Base-by-base conservation (phyloP, 2,797 vertebrate species). In the Threskiornis aethiopicus region DNA sequence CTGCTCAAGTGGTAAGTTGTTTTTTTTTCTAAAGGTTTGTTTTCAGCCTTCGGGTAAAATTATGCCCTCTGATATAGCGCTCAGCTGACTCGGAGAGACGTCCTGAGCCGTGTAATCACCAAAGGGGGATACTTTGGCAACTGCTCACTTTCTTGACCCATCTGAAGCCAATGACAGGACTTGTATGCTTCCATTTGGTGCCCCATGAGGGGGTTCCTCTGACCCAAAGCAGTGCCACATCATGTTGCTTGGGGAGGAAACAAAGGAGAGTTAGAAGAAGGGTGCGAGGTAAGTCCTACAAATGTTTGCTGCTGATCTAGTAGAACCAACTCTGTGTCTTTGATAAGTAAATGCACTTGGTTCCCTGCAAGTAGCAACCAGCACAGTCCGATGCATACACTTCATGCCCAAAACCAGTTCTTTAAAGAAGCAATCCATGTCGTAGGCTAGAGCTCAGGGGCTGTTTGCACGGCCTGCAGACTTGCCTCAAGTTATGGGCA, bases 1-100 rank as follows among this genome's bases (percentile, higher is more conserved):
- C 41, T 73, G 9, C 17, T 72, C 9, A 49, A 46, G 17, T 31
- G 12, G 5, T 66, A 44, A 57, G 11, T 9, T 33, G 15, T 51
- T 2, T 49, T 42, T 10, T 22, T n/a, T 21, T 69, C 7, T 21
- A 28, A 70, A 55, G 6, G 5, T 57, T 20, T 69, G 3, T 2
- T 87, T 84, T 94, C 55, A 2, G 2, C 5, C 19, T 55, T 75
- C 52, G 46, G 31, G 41, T 54, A 29, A 75, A 94, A 41, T 64
- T 55, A 22, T 47, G 17, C 4, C 7, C 19, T 73, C 25, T 52
- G 22, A 44, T 61, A n/a, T 0, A 62, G 35, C 2, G 1, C 11
- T 70, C 10, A 13, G 31, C 35, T 85, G 71, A 58, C 44, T 77
- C 66, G 19, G 19, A 76, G 44, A 46, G 78, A 25, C 4, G 8